phyloP scores from a whole-genome alignment of 2,888 invertebrate genomes.

The Lasioglossum figueresi region DNA sequence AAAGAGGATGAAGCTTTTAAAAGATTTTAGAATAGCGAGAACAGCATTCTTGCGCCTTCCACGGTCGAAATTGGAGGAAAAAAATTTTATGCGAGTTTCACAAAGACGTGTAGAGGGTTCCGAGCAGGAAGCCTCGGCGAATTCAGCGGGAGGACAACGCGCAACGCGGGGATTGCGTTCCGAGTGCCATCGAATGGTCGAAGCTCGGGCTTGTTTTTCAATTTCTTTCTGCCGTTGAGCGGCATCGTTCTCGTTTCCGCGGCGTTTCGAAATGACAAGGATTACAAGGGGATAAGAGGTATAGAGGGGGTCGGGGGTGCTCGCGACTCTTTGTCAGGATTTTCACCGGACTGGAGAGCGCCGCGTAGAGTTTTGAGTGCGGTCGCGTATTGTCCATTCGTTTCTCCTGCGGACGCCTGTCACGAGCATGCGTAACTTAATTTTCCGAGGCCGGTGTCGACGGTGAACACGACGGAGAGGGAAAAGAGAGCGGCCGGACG shows the following conservation, averaged over 20 bases:
- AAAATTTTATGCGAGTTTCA: background rate
- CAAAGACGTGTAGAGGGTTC: background rate
- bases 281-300: slow-evolving; percentile 23
- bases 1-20: background rate
- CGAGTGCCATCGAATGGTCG: slow-evolving; percentile 42
- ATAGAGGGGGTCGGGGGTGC: background rate
- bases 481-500: slow-evolving; percentile 41
- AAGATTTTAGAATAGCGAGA: background rate
- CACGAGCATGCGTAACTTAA: slow-evolving; percentile 78
- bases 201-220: slow-evolving; percentile 46
- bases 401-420: slow-evolving; percentile 74
- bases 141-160: slow-evolving; percentile 1
- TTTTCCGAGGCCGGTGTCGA: slow-evolving; percentile 69
- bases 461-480: slow-evolving; percentile 17
- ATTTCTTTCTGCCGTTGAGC: slow-evolving; percentile 43
- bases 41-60: background rate
- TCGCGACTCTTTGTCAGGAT: slow-evolving; percentile 67
- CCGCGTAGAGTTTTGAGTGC: slow-evolving; percentile 67
- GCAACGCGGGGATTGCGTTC: slow-evolving; percentile 32
- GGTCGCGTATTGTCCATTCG: slow-evolving; percentile 72
- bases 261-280: slow-evolving; percentile 59
- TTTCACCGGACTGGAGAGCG: slow-evolving; percentile 63
- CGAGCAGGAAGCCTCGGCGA: background rate
- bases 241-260: slow-evolving; percentile 48
- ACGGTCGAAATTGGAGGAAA: background rate